phyloP scores from a whole-genome alignment of 2,113 vertebrate genomes.

The Nestor notabilis region DNA sequence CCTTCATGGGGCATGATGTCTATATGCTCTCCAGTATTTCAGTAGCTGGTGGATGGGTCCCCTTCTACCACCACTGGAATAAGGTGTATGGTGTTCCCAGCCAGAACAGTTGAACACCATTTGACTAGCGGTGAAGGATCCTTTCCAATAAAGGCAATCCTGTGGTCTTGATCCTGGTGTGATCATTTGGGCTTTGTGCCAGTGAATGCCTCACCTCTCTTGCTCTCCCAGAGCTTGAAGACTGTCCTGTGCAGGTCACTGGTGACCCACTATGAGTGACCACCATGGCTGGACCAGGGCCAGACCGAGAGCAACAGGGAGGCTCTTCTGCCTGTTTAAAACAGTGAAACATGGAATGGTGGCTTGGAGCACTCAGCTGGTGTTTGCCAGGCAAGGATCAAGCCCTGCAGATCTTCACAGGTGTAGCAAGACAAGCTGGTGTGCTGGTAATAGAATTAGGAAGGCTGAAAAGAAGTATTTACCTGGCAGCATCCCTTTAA shows the following conservation, averaged over 20 bases:
- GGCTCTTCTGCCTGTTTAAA: not conserved
- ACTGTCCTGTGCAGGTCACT: not conserved
- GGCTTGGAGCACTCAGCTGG: not conserved
- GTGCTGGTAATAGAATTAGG: not conserved
- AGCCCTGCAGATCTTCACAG: not conserved
- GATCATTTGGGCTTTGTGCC: not conserved
- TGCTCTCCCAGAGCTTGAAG: not conserved
- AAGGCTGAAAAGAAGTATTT: not conserved
- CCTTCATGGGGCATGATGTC: too few species aligned
- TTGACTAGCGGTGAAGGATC: not conserved
- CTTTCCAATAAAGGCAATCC: not conserved
- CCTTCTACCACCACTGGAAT: not conserved
- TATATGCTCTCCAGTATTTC: not conserved
- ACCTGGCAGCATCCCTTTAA: not conserved
- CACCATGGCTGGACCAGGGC: rapidly evolving
- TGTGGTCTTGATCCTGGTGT: not conserved
- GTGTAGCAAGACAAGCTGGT: not conserved
- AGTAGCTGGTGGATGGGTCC: not conserved
- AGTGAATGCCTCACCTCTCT: not conserved
- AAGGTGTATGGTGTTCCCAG: not conserved
- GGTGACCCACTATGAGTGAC: not conserved
- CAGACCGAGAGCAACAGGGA: not conserved
- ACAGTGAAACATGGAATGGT: not conserved
- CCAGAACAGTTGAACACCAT: not conserved
- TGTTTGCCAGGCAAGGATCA: not conserved